Percentiles rank a stretch among this genome's conserved stretches.
These are phyloP conservation scores for Zoanthus sansibaricus DNA, from an alignment of 92 coral and sea anemone genomes.

Conservation along the genomic window DNA sequence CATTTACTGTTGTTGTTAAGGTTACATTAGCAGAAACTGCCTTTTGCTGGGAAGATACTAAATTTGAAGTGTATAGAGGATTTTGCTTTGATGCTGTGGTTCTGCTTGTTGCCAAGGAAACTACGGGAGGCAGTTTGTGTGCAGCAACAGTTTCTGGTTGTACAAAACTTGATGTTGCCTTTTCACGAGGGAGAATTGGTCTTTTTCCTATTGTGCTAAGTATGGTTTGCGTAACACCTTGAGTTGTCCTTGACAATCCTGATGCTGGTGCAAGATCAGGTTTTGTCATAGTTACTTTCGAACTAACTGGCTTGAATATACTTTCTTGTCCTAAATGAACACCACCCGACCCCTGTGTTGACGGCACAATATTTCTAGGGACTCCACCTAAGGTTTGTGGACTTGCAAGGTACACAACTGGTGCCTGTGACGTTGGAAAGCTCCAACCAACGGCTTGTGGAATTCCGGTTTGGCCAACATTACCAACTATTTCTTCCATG, in stretches of 20 bases:
- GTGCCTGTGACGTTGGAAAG: conserved; percentile 66
- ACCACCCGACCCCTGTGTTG: conserved; percentile 6
- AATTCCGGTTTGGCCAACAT: conserved; percentile 74
- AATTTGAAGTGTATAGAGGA: not conserved
- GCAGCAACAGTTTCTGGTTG: conserved; percentile 10
- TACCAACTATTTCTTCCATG: conserved; percentile 89
- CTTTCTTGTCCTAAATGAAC: conserved; percentile 37
- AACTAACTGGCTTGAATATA: conserved; percentile 32
- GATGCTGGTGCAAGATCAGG: conserved; percentile 46
- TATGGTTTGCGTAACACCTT: conserved; percentile 43
- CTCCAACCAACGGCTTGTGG: conserved; percentile 70
- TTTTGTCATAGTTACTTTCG: conserved; percentile 39
- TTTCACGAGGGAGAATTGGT: conserved; percentile 85
- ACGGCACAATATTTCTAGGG: conserved; percentile 77
- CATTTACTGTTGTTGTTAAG: conserved; percentile 65
- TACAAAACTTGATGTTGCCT: conserved; percentile 3
- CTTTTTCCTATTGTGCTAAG: conserved; percentile 59
- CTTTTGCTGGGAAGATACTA: conserved; percentile 29
- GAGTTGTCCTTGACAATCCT: conserved; percentile 44
- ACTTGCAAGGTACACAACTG: conserved; percentile 87
- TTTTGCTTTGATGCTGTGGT: conserved; percentile 6
- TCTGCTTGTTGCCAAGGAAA: conserved; percentile 29
- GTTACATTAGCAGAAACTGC: not conserved
- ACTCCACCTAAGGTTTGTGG: conserved; percentile 91
- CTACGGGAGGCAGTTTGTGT: conserved; percentile 46